phyloP scores from a whole-genome alignment of 2,797 vertebrate genomes.

The Hoplostethus mediterraneus region DNA sequence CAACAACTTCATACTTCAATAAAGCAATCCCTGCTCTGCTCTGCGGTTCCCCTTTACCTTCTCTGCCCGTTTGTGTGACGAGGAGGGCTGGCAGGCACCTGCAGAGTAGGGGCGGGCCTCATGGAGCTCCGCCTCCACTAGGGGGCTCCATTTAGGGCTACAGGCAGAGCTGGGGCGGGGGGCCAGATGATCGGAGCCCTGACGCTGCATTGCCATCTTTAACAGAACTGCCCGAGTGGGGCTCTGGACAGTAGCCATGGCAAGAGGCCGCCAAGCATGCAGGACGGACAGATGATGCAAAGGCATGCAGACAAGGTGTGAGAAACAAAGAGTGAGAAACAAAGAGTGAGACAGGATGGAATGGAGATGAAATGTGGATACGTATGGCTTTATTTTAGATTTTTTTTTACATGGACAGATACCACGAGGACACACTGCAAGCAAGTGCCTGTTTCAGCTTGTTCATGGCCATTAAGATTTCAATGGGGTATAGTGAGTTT shows the following conservation, averaged over 20 bases:
- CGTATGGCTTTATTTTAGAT: not conserved
- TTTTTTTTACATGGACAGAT: not conserved
- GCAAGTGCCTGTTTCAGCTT: not conserved
- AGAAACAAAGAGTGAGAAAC: slow-evolving; percentile 41
- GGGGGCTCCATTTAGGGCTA: slow-evolving; percentile 83
- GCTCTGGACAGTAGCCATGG: slow-evolving; percentile 59
- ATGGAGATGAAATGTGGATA: slow-evolving; percentile 8
- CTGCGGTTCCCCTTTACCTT: slow-evolving; percentile 65
- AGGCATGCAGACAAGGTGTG: slow-evolving; percentile 7
- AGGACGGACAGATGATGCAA: slow-evolving; percentile 19
- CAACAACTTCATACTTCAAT: not conserved
- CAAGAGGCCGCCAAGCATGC: slow-evolving; percentile 37
- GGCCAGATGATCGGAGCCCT: slow-evolving; percentile 65
- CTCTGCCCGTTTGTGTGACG: slow-evolving; percentile 52
- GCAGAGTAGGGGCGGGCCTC: slow-evolving; percentile 83
- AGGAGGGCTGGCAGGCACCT: slow-evolving; percentile 75
- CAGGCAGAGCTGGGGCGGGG: slow-evolving; percentile 87
- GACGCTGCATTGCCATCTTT: slow-evolving; percentile 76
- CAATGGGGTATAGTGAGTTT: too few relatives aligned
- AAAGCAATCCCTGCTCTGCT: not conserved
- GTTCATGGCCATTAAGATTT: too few relatives aligned
- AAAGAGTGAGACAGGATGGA: slow-evolving; percentile 27
- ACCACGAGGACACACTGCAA: not conserved
- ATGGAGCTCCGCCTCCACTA: slow-evolving; percentile 81
- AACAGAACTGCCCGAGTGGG: slow-evolving; percentile 72